Conservation (phyloP, 2,113 vertebrate species). For the Takifugu bimaculatus region DNA sequence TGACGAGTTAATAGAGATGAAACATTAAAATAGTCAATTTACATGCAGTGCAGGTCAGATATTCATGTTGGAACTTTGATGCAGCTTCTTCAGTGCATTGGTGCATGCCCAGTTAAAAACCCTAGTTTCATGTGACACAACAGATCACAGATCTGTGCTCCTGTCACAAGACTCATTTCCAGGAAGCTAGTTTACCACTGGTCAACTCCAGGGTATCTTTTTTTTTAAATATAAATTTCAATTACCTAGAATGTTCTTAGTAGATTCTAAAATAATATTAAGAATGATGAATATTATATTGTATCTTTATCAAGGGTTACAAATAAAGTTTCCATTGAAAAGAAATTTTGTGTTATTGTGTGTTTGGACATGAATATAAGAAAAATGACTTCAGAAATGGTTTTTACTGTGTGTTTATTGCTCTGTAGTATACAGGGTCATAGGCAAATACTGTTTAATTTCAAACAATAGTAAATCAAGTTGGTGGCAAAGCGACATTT, state of each 20-base stretch:
- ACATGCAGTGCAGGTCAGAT: neutral
- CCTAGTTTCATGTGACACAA: neutral
- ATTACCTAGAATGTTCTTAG: constrained; percentile 74
- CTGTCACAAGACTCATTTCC: constrained; percentile 35
- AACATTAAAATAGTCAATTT: no score
- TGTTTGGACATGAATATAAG: constrained; percentile 43
- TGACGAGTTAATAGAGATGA: neutral
- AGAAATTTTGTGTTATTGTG: constrained; percentile 79
- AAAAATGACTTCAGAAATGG: constrained; percentile 8
- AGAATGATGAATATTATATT: constrained; percentile 81
- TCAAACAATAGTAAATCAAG: constrained; percentile 56
- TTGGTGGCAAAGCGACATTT: constrained; percentile 72
- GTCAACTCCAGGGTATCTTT: constrained; percentile 56
- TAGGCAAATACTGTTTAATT: constrained; percentile 55
- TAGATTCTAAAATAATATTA: constrained; percentile 71
- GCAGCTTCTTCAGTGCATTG: neutral
- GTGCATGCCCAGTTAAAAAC: neutral
- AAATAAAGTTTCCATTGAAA: constrained; percentile 88
- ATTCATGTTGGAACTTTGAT: neutral
- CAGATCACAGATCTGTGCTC: constrained; percentile 18
- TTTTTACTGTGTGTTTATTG: constrained; percentile 73
- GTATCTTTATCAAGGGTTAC: constrained; percentile 82
- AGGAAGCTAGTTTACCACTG: constrained; percentile 46
- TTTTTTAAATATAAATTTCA: constrained; percentile 66
- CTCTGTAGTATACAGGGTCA: constrained; percentile 67